Percentiles rank a stretch among this genome's conserved stretches.
Evolutionary conservation across 2,113 vertebrate genomes (phyloP).

Genomic region (Scatophagus argus): DNA sequence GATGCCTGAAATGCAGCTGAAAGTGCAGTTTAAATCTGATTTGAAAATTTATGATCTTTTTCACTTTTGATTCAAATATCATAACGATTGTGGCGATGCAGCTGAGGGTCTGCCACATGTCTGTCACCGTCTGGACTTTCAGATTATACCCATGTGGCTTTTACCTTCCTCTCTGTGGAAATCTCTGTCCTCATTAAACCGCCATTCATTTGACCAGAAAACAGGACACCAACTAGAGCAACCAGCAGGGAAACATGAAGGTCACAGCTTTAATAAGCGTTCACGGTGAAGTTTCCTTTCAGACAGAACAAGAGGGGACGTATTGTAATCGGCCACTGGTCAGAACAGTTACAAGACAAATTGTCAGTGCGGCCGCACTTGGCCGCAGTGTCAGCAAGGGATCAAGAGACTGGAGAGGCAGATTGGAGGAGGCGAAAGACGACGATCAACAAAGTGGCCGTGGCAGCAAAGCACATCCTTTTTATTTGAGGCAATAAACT

Average conservation of each 20-base stretch:
- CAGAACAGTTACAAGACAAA: conserved; percentile 41
- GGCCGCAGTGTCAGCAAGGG: conserved; percentile 34
- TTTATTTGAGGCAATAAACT: conserved; percentile 33
- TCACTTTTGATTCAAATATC: conserved; percentile 48
- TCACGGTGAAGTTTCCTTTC: conserved; percentile 48
- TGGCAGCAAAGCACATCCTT: conserved; percentile 10
- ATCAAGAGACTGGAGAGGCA: conserved; percentile 35
- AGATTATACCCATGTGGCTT: conserved; percentile 24
- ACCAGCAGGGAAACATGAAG: conserved; percentile 35
- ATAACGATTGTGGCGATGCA: not conserved
- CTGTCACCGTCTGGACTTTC: conserved; percentile 19
- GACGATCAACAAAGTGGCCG: conserved; percentile 17
- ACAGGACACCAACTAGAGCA: conserved; percentile 1
- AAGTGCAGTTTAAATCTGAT: conserved; percentile 31
- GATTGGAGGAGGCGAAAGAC: conserved; percentile 50
- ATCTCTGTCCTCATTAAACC: conserved; percentile 30
- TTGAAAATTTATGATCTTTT: conserved; percentile 29
- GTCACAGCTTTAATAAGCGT: conserved; percentile 56
- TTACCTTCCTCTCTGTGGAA: conserved; percentile 7
- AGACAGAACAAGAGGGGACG: conserved; percentile 34
- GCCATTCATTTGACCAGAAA: conserved; percentile 32
- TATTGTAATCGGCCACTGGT: conserved; percentile 13
- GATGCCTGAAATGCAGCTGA: conserved; percentile 21
- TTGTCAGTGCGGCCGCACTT: conserved; percentile 25
- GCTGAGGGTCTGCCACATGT: conserved; percentile 4